Evolutionary conservation across 2,888 invertebrate species (phyloP).

Genomic region (Epicampocera succincta): DNA sequence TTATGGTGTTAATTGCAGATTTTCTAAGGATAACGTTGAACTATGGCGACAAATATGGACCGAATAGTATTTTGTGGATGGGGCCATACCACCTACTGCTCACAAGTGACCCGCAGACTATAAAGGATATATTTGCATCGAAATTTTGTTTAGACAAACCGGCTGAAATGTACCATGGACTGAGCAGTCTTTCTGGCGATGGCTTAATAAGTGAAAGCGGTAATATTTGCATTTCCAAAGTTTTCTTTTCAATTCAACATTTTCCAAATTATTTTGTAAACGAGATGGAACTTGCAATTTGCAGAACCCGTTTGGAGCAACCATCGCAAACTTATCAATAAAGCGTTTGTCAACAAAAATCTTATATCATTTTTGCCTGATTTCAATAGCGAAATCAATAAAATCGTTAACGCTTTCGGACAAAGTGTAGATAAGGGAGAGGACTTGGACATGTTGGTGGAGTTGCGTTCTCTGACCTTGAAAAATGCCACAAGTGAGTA

Average conservation of each 20-base stretch:
- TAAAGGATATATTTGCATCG: constrained; percentile 35
- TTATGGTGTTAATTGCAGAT: too few species aligned
- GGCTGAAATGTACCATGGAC: neutral
- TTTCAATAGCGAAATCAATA: constrained; percentile 9
- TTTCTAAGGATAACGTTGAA: too few species aligned
- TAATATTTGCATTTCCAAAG: neutral
- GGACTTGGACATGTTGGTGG: neutral
- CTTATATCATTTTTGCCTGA: constrained; percentile 26
- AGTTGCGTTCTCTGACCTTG: neutral
- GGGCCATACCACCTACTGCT: constrained; percentile 10
- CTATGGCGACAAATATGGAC: constrained; percentile 37
- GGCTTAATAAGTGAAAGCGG: constrained; percentile 19
- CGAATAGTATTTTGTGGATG: constrained; percentile 18
- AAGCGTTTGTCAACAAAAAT: constrained; percentile 12
- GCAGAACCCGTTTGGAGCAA: constrained; percentile 27
- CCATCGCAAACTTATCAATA: constrained; percentile 42
- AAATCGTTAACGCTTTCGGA: neutral
- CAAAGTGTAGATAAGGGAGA: neutral
- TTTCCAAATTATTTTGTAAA: neutral
- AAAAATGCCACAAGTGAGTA: constrained; percentile 39
- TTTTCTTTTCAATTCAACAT: too few species aligned
- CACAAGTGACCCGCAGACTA: constrained; percentile 15
- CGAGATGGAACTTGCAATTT: neutral
- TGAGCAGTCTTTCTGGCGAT: neutral
- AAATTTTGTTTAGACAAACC: constrained; percentile 41